Evolutionary conservation across 2,113 vertebrate genomes (phyloP).

Genomic region (Connochaetes taurinus): DNA sequence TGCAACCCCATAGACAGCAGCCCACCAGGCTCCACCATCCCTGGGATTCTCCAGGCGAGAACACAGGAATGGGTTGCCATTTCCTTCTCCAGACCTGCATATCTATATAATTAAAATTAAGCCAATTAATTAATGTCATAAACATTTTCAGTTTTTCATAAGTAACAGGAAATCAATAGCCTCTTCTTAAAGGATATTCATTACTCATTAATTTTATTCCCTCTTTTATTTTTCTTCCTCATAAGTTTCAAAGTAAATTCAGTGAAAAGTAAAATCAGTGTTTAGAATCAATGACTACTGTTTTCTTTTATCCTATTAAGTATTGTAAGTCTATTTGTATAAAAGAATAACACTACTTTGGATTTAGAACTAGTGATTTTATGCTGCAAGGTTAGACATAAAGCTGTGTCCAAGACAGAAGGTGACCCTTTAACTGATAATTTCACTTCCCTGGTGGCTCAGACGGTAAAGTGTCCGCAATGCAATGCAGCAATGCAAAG

Average conservation of each 20-base stretch:
- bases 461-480: accelerated
- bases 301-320: background rate
- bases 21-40: too few species aligned
- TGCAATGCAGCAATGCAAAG: too few species aligned
- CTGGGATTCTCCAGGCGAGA: too few species aligned
- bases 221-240: background rate
- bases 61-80: too few species aligned
- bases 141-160: background rate
- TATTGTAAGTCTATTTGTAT: background rate
- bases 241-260: background rate
- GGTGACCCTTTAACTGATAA: background rate
- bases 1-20: too few species aligned
- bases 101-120: too few species aligned
- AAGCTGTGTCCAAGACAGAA: background rate
- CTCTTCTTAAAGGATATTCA: background rate
- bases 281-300: background rate
- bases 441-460: background rate
- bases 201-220: background rate
- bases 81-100: too few species aligned
- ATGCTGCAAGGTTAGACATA: background rate
- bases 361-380: background rate
- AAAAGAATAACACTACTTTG: background rate
- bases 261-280: background rate
- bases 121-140: too few species aligned
- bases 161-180: background rate